Percentiles rank a stretch among this genome's conserved stretches.
Conservation (phyloP, 2,888 invertebrate genomes). For the Drosophila longiperda region DNA sequence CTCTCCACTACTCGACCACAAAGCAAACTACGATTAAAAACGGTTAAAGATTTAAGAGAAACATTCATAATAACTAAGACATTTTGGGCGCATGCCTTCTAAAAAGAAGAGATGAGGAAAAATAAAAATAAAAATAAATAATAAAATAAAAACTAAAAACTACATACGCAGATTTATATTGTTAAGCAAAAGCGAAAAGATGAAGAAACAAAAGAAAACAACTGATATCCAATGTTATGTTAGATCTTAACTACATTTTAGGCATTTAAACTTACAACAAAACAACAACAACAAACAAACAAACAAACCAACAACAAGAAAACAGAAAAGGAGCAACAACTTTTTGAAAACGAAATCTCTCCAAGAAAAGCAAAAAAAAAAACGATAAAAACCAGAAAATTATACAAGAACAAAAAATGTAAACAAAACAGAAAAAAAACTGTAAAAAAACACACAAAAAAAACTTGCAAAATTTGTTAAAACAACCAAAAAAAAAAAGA, state of each 20-base stretch:
- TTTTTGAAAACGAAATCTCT: constrained; percentile 81
- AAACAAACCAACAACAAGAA: constrained; percentile 54
- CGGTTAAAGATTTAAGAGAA: constrained; percentile 58
- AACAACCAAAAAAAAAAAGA: constrained; percentile 59
- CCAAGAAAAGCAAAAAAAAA: constrained; percentile 53
- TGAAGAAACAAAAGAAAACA: constrained; percentile 36
- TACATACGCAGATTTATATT: constrained; percentile 66
- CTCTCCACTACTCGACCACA: constrained; percentile 59
- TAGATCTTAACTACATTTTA: constrained; percentile 76
- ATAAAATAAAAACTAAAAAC: constrained; percentile 30
- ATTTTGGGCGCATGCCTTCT: constrained; percentile 69
- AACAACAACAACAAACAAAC: constrained; percentile 46
- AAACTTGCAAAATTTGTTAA: constrained; percentile 70
- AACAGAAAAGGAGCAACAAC: constrained; percentile 63
- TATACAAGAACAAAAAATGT: constrained; percentile 59
- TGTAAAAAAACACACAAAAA: constrained; percentile 50
- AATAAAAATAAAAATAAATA: constrained; percentile 37
- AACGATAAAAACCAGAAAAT: constrained; percentile 42
- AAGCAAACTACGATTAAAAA: constrained; percentile 71
- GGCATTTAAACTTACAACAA: constrained; percentile 69
- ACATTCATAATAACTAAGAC: constrained; percentile 77
- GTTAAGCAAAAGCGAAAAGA: constrained; percentile 55
- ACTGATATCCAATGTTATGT: constrained; percentile 75
- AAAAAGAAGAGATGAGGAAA: constrained; percentile 48
- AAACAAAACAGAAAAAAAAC: constrained; percentile 51